Evolutionary conservation across 2,888 invertebrate species (phyloP).

Genomic region (Machimus rusticus): DNA sequence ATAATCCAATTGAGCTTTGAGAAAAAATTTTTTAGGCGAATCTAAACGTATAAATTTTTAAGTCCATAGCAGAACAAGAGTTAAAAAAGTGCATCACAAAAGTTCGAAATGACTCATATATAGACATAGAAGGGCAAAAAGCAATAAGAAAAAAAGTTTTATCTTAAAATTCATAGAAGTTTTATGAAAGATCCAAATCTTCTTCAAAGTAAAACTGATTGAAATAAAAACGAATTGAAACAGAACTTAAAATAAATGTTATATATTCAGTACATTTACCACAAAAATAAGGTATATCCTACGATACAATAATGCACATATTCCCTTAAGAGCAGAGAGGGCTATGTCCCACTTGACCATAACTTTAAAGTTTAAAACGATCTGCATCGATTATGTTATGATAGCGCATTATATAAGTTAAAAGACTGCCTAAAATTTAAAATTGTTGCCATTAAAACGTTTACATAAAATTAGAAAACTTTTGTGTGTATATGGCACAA

Average conservation of each 20-base stretch:
- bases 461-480: not conserved
- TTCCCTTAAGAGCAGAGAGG: not conserved
- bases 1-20: too few species aligned
- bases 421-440: not conserved
- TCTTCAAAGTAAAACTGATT: not conserved
- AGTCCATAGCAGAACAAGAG: too few species aligned
- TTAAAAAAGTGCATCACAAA: too few species aligned
- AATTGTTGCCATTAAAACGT: not conserved
- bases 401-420: not conserved
- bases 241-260: not conserved
- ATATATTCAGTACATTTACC: not conserved
- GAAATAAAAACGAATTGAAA: not conserved
- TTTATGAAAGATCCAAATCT: not conserved
- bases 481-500: slow-evolving; percentile 41
- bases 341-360: not conserved
- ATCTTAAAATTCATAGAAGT: too few species aligned
- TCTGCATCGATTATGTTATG: not conserved
- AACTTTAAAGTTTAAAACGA: not conserved
- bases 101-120: too few species aligned
- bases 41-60: too few species aligned
- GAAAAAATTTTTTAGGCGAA: too few species aligned
- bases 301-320: not conserved
- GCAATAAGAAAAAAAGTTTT: too few species aligned
- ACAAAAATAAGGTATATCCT: not conserved
- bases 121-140: too few species aligned